phyloP scores from a whole-genome alignment of 2,888 invertebrate species.

The Yponomeuta sedellus region DNA sequence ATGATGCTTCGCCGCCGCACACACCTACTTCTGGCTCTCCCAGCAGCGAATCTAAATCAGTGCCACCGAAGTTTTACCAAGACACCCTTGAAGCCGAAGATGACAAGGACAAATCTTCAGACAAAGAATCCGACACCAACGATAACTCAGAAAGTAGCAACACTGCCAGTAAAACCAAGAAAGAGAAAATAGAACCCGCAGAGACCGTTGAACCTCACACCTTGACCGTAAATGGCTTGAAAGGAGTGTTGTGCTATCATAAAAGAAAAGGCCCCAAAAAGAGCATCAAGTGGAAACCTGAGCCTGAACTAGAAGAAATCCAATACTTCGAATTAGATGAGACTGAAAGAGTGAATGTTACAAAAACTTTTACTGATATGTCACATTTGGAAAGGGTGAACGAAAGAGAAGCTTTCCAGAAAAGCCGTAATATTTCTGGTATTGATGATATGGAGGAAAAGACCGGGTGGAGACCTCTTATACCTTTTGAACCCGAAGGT shows the following conservation, averaged over 20 bases:
- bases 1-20: slow-evolving; percentile 73
- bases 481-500: slow-evolving; percentile 81
- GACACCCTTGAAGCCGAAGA: slow-evolving; percentile 88
- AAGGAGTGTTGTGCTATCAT: slow-evolving; percentile 84
- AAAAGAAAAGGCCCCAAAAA: slow-evolving; percentile 88
- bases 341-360: slow-evolving; percentile 96
- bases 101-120: slow-evolving; percentile 64
- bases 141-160: slow-evolving; percentile 36
- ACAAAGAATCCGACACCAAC: slow-evolving; percentile 40
- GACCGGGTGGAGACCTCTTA: slow-evolving; percentile 84
- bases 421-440: slow-evolving; percentile 83
- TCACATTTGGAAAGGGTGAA: slow-evolving; percentile 91
- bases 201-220: slow-evolving; percentile 58
- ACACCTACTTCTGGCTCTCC: slow-evolving; percentile 71
- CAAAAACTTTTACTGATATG: slow-evolving; percentile 93
- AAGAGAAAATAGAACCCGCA: slow-evolving; percentile 51
- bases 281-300: slow-evolving; percentile 88
- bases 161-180: slow-evolving; percentile 30
- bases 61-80: slow-evolving; percentile 90
- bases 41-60: slow-evolving; percentile 62
- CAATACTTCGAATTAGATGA: slow-evolving; percentile 96
- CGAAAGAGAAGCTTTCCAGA: slow-evolving; percentile 89
- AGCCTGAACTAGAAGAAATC: slow-evolving; percentile 86
- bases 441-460: slow-evolving; percentile 90
- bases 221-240: slow-evolving; percentile 77